phyloP scores from a whole-genome alignment of 2,888 invertebrate species.

The Pilophorus perplexus region DNA sequence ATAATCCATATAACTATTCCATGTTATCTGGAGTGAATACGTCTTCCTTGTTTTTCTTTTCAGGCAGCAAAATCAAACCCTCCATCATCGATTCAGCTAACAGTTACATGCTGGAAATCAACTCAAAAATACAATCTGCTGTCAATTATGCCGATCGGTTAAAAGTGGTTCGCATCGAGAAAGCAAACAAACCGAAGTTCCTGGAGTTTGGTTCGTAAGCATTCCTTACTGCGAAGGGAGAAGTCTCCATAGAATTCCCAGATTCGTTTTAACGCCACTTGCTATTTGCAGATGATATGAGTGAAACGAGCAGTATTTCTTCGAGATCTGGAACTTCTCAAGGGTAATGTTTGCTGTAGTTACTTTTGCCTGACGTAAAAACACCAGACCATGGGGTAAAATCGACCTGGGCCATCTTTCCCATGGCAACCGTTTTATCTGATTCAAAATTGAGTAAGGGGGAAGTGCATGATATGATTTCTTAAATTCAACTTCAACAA shows the following conservation, averaged over 20 bases:
- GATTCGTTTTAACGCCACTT: not conserved
- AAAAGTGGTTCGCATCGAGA: slow-evolving; percentile 54
- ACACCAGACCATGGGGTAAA: no score
- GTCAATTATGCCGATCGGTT: slow-evolving; percentile 60
- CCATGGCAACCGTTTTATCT: no score
- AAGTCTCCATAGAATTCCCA: not conserved
- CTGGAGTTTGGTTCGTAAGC: slow-evolving; percentile 12
- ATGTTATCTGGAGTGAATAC: not conserved
- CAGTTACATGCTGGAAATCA: not conserved
- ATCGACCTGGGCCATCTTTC: no score
- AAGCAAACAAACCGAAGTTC: slow-evolving; percentile 45
- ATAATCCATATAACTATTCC: no score
- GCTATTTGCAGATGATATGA: slow-evolving; percentile 35
- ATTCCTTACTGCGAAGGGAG: not conserved
- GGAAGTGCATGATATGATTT: no score
- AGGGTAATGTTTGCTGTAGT: slow-evolving; percentile 21
- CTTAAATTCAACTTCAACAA: no score
- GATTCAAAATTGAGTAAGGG: no score
- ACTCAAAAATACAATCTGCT: slow-evolving; percentile 53
- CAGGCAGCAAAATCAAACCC: slow-evolving; percentile 16
- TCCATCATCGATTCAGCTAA: slow-evolving; percentile 24
- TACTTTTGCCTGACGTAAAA: no score
- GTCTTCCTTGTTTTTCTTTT: not conserved
- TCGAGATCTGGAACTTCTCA: slow-evolving; percentile 24
- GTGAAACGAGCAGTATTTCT: slow-evolving; percentile 34